Conservation (phyloP, 2,797 vertebrate species). For the Oreonectes daqikongensis region DNA sequence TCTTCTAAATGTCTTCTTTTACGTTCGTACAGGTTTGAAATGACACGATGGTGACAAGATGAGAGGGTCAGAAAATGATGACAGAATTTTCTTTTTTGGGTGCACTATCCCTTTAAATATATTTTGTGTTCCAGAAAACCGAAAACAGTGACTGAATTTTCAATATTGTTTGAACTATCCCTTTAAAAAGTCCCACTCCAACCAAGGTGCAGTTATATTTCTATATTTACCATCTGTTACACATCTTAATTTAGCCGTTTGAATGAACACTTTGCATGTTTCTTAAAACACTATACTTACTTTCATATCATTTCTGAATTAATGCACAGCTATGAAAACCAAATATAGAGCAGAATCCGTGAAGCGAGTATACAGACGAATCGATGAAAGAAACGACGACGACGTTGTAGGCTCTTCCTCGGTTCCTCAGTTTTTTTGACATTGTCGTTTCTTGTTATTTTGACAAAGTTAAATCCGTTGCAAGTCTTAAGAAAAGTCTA, state of each 20-base stretch:
- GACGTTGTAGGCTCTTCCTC: slow-evolving; percentile 41
- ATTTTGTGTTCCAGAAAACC: not conserved
- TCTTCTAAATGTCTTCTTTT: too few species aligned
- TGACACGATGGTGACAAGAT: too few species aligned
- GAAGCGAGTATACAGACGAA: not conserved
- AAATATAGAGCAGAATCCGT: slow-evolving; percentile 22
- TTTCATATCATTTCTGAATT: slow-evolving; percentile 1
- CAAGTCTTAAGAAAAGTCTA: slow-evolving; percentile 41
- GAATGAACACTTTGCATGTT: slow-evolving; percentile 31
- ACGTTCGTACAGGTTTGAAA: too few species aligned
- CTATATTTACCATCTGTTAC: not conserved
- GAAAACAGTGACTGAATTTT: not conserved
- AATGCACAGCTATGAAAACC: slow-evolving; percentile 26
- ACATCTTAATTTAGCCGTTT: slow-evolving; percentile 1
- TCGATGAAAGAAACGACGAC: slow-evolving; percentile 12
- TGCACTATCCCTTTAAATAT: not conserved
- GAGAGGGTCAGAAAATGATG: too few species aligned
- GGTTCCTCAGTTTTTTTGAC: slow-evolving; percentile 3
- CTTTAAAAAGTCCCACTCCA: slow-evolving; percentile 1
- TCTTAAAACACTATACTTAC: slow-evolving; percentile 34
- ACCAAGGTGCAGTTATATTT: not conserved
- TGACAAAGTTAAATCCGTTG: slow-evolving; percentile 36
- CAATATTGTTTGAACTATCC: not conserved
- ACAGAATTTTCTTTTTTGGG: not conserved
- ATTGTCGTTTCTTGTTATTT: slow-evolving; percentile 15